phyloP scores from a whole-genome alignment of 2,797 vertebrate species.

The Sebastiscus tertius region DNA sequence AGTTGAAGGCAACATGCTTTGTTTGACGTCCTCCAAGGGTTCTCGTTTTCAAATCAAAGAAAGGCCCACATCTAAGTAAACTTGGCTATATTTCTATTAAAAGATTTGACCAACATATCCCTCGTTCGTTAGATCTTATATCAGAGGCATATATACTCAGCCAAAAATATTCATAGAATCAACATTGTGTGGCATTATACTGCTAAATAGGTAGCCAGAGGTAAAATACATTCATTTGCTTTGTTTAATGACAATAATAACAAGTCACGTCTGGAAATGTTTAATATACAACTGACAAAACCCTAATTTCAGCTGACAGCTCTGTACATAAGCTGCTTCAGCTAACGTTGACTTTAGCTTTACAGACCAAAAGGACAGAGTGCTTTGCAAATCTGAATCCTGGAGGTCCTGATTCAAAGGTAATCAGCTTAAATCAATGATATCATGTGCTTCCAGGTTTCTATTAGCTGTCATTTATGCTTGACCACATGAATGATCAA shows the following conservation, averaged over 20 bases:
- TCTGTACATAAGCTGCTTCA: not conserved
- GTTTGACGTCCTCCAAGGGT: not conserved
- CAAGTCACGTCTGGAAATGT: not conserved
- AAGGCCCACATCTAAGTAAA: not conserved
- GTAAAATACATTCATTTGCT: not conserved
- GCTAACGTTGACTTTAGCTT: not conserved
- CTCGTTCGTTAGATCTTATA: not conserved
- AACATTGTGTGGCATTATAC: not conserved
- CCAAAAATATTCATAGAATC: not conserved
- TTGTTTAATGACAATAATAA: not conserved
- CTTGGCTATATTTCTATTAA: not conserved
- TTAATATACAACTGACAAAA: not conserved
- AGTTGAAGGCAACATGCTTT: constrained; percentile 25
- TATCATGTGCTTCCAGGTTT: not conserved
- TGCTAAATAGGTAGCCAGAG: not conserved
- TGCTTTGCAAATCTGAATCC: not conserved
- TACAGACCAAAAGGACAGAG: not conserved
- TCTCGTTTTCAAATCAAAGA: not conserved
- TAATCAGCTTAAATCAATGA: not conserved
- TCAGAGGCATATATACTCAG: not conserved
- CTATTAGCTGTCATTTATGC: not conserved
- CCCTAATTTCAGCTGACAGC: not conserved
- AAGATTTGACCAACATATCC: not conserved
- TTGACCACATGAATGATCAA: not conserved
- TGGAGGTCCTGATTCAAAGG: not conserved